Evolutionary conservation across 2,113 vertebrate genomes (phyloP).

Genomic region (Sylvietta virens): DNA sequence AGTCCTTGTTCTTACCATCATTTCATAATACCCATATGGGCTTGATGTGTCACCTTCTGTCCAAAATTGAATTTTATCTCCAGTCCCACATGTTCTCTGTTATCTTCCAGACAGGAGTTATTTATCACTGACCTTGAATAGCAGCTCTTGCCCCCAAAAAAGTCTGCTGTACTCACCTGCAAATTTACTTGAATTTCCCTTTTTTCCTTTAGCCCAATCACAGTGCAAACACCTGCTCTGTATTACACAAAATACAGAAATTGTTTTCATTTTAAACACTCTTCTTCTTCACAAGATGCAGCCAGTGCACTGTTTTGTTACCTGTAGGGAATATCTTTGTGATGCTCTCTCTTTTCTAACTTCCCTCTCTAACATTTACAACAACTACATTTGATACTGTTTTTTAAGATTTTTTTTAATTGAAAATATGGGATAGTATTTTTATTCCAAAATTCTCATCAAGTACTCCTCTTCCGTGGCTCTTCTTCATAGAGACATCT

Average conservation of each 20-base stretch:
- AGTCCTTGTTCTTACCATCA: background rate
- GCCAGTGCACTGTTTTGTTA: background rate
- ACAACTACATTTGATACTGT: background rate
- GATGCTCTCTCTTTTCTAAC: background rate
- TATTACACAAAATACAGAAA: background rate
- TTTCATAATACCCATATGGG: rapidly evolving
- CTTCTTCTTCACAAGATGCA: background rate
- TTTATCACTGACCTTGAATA: background rate
- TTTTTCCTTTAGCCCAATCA: background rate
- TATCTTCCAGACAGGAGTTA: background rate
- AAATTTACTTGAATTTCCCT: background rate
- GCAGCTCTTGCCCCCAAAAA: background rate
- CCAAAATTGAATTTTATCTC: background rate
- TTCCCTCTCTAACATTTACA: background rate
- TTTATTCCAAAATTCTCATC: background rate
- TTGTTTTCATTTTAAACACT: background rate
- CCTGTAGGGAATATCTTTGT: background rate
- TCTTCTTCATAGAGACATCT: background rate
- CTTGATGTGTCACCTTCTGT: background rate
- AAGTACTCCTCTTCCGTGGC: background rate
- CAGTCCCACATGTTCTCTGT: background rate
- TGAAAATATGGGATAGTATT: background rate
- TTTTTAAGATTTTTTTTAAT: background rate
- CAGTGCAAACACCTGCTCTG: background rate
- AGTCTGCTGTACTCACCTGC: background rate